Evolutionary conservation across 2,113 vertebrate genomes (phyloP), one percentile per base, ranked within the genome.

Genomic region (Gallinago undulata): DNA sequence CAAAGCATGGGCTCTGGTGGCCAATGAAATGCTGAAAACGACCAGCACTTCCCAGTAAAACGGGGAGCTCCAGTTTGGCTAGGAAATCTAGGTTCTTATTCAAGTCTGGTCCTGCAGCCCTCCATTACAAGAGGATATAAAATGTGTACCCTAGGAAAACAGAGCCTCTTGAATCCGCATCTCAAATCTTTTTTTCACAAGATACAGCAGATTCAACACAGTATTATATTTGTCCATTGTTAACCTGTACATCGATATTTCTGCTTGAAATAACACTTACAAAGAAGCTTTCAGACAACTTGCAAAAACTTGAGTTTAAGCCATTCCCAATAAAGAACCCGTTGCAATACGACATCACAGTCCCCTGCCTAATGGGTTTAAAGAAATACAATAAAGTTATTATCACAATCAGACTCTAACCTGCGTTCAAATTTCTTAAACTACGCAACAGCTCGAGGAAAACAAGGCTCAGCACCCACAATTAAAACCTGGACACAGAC

Each of bases 161-260:
- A 53, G 25, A 60, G 25, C 57, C 43, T 69, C 56, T 41, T 25
- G 27, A 43, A 31, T 2, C 6, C 10, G 8, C 10, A 2, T 5
- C 81, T 31, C 62, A 51, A 64, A 41, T 12, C 43, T 39, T 59
- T 70, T 77, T 77, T 43, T 16, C 30, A 50, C 55, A 68, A 53
- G 7, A 35, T 7, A 43, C 0, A 0, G 50, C n/a, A 57, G 19
- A 64, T 23, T 69, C 55, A 37, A 10, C 10, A 21, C 1, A 50
- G 10, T 3, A 13, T 13, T 25, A 31, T 24, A 33, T 47, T 53
- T 19, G 37, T 10, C 30, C 43, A 8, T 4, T 5, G 41, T 56
- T 63, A 82, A 67, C 51, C 47, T 57, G n/a, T 9, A 25, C 12
- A 4, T 16, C 7, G 27, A 55, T 31, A 4, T 57, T 84, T 68